Conservation (phyloP, 2,113 vertebrate species). For the Grammomys dolichurus region DNA sequence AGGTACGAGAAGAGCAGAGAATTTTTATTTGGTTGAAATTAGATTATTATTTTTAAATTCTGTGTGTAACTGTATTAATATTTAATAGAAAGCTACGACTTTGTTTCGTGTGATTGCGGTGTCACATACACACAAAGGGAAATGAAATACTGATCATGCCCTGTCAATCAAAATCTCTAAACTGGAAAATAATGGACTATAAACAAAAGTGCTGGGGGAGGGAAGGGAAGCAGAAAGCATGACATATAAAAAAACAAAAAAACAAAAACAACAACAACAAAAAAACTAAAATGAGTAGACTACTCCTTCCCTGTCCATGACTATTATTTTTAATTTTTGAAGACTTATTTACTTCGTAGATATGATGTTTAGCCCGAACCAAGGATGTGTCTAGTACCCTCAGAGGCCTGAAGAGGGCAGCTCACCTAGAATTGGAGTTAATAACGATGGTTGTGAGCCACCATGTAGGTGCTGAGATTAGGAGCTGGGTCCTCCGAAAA, state of each 20-base stretch:
- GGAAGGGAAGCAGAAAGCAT: not conserved
- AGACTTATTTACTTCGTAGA: not conserved
- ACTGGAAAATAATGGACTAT: not conserved
- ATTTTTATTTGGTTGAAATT: not conserved
- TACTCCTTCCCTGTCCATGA: not conserved
- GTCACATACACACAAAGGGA: not conserved
- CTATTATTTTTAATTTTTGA: not conserved
- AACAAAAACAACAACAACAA: too few relatives aligned
- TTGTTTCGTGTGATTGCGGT: not conserved
- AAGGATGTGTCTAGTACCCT: not conserved
- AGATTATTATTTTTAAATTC: not conserved
- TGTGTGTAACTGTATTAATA: not conserved
- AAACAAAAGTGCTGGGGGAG: not conserved
- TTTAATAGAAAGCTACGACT: not conserved
- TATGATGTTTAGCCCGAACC: not conserved
- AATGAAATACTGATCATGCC: not conserved
- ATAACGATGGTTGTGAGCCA: not conserved
- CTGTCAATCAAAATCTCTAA: not conserved
- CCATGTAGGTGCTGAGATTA: not conserved
- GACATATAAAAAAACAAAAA: too few relatives aligned
- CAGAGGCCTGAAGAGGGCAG: not conserved
- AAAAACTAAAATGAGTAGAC: not conserved
- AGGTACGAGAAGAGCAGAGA: not conserved
- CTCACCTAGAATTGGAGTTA: not conserved
- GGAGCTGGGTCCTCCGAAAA: not conserved